A percentile compares a stretch with the other conserved stretches of the same genome.
Conservation (phyloP, 2,113 vertebrate species). For the Scolopax mira region DNA sequence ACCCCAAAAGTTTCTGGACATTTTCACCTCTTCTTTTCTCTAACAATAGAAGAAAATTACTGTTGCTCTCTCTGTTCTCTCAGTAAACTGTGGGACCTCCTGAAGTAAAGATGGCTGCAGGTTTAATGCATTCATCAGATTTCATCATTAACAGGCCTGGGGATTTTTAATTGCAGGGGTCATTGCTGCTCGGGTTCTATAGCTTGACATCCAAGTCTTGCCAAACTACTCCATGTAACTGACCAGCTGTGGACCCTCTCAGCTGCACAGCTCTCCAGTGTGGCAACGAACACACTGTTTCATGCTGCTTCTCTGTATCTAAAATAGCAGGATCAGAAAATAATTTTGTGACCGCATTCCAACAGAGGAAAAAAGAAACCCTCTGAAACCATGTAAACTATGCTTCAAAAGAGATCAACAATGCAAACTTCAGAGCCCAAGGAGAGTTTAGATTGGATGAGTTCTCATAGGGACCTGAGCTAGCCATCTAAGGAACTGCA, state of each 20-base stretch:
- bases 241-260: neutral
- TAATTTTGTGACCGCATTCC: fast-evolving
- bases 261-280: neutral
- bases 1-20: neutral
- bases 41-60: neutral
- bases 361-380: neutral
- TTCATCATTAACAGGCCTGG: neutral
- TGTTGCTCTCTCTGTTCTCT: neutral
- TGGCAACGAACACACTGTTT: fast-evolving
- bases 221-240: fast-evolving
- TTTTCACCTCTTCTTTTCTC: neutral
- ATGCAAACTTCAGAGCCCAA: neutral
- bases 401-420: neutral
- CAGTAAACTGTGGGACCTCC: neutral
- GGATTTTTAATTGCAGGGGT: neutral
- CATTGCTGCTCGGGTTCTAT: neutral
- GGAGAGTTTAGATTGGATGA: neutral
- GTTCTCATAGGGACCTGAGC: neutral
- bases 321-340: neutral
- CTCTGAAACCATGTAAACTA: neutral
- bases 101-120: neutral
- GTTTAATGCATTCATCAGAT: neutral
- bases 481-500: neutral
- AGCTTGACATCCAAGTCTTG: neutral
- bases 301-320: neutral